phyloP scores from a whole-genome alignment of 2,113 vertebrate species.

The Isurus oxyrinchus region DNA sequence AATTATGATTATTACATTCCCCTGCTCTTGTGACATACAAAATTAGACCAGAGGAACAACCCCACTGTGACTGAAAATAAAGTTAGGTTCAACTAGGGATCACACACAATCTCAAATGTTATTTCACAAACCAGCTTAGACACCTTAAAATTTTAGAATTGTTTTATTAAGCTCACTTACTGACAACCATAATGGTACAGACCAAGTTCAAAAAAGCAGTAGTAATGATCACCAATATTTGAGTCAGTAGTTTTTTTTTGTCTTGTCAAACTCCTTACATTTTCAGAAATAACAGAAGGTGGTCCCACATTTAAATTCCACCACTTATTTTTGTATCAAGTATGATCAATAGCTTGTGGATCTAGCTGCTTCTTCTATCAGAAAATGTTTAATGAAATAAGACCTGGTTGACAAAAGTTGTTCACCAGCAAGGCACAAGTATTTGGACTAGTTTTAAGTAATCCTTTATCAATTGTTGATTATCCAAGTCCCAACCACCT shows the following conservation, averaged over 20 bases:
- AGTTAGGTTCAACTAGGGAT: neutral
- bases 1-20: neutral
- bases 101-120: neutral
- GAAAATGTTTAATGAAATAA: conserved; percentile 49
- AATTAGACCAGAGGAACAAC: neutral
- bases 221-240: conserved; percentile 45
- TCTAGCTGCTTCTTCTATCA: conserved; percentile 44
- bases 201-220: conserved; percentile 48
- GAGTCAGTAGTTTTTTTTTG: conserved; percentile 46
- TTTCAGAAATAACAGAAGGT: neutral
- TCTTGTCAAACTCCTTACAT: conserved; percentile 43
- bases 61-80: neutral
- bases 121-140: conserved; percentile 15
- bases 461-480: neutral
- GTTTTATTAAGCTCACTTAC: conserved; percentile 50
- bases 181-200: conserved; percentile 48
- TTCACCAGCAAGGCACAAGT: conserved; percentile 65
- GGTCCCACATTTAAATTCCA: conserved; percentile 39
- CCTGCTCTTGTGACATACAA: neutral
- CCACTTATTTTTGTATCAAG: conserved; percentile 36
- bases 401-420: conserved; percentile 41
- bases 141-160: conserved; percentile 52
- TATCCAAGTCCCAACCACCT: neutral
- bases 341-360: conserved; percentile 42
- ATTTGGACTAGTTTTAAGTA: conserved; percentile 52